A percentile compares a stretch with the other conserved stretches of the same genome.
Evolutionary conservation across 92 coral and sea anemone species (phyloP).

Genomic region (Paramuricea clavata): DNA sequence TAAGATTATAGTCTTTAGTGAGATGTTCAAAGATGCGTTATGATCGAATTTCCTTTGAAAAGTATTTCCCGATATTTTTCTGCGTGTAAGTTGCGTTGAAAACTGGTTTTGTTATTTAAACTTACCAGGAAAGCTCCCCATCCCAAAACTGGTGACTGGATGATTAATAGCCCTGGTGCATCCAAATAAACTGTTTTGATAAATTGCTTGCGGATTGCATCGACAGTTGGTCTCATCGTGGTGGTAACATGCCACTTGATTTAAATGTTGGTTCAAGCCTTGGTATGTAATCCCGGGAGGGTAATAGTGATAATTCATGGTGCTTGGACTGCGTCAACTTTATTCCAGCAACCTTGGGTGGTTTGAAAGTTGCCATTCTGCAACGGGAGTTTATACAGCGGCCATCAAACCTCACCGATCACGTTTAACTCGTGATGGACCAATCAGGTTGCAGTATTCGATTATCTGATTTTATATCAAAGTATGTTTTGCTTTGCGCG

Average conservation of each 20-base stretch:
- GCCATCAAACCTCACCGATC: slow-evolving; percentile 18
- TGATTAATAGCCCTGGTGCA: slow-evolving; percentile 46
- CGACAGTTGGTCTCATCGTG: slow-evolving; percentile 20
- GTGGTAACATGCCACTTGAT: slow-evolving; percentile 11
- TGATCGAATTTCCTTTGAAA: background rate
- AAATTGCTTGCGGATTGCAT: slow-evolving; percentile 9
- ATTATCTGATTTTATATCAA: slow-evolving; percentile 20
- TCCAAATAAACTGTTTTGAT: slow-evolving; percentile 24
- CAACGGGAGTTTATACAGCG: slow-evolving; percentile 39
- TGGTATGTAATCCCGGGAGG: slow-evolving; percentile 5
- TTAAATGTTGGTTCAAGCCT: background rate
- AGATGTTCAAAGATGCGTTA: background rate
- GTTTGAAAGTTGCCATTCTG: slow-evolving; percentile 44
- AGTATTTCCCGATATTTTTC: background rate
- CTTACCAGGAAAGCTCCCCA: slow-evolving; percentile 43
- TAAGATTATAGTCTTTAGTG: too few relatives aligned
- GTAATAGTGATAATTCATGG: slow-evolving; percentile 37
- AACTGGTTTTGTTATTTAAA: background rate
- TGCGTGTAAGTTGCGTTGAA: too few relatives aligned
- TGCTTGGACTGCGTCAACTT: background rate
- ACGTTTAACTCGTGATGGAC: slow-evolving; percentile 10
- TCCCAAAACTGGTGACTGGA: slow-evolving; percentile 40
- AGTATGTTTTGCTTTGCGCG: slow-evolving; percentile 29
- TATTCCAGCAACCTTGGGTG: background rate
- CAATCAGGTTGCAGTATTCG: slow-evolving; percentile 25